Conservation (phyloP, 2,113 vertebrate species). For the Gila orcuttii region DNA sequence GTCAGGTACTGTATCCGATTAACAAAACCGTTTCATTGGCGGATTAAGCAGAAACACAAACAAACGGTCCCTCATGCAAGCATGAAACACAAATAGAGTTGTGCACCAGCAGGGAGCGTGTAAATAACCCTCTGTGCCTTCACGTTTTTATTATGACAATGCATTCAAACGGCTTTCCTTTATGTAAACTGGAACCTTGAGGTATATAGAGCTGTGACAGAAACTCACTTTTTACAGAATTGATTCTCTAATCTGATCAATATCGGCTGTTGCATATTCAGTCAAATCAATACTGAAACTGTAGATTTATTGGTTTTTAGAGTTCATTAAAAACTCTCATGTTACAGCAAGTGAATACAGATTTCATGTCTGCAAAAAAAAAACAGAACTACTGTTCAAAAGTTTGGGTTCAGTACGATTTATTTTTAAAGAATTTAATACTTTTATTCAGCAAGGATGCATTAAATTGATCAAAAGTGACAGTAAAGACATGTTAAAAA, state of each 20-base stretch:
- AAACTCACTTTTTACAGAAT: neutral
- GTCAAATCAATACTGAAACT: neutral
- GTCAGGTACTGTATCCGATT: neutral
- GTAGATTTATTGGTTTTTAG: neutral
- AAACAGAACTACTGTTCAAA: too few relatives aligned
- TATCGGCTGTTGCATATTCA: neutral
- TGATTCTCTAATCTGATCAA: neutral
- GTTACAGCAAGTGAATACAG: too few relatives aligned
- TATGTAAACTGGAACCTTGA: neutral
- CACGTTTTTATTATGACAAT: neutral
- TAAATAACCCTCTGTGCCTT: neutral
- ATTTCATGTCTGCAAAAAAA: too few relatives aligned
- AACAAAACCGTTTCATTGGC: neutral
- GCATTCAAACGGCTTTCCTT: neutral
- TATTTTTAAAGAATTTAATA: neutral
- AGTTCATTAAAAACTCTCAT: neutral
- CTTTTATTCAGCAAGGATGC: neutral
- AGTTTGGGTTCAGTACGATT: too few relatives aligned
- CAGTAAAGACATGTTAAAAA: neutral
- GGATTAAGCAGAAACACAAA: slow-evolving; percentile 31
- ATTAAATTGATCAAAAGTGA: neutral
- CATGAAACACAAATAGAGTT: slow-evolving; percentile 31
- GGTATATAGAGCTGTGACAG: neutral
- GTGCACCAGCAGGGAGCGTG: neutral
- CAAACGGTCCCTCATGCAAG: neutral